phyloP scores from a whole-genome alignment of 1,140 invertebrate genomes.

The Camponotus pennsylvanicus region DNA sequence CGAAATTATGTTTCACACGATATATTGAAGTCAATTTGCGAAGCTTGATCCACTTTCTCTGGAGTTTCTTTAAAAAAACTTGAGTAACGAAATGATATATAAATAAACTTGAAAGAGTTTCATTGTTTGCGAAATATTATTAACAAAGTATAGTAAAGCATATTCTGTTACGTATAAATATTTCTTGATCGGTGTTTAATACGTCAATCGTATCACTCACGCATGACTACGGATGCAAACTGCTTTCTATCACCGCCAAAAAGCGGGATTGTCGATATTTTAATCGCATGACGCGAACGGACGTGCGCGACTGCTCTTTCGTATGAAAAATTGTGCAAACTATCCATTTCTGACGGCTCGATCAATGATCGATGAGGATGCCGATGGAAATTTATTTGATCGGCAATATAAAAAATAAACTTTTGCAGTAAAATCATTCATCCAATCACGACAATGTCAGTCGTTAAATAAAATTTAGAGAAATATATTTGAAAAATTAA shows the following conservation, averaged over 20 bases:
- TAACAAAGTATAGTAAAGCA: background rate
- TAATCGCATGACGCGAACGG: constrained; percentile 27
- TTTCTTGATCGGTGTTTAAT: background rate
- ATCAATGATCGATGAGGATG: constrained; percentile 22
- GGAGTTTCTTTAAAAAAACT: background rate
- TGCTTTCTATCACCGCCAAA: constrained; percentile 35
- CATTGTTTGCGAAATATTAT: background rate
- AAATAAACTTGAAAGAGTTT: background rate
- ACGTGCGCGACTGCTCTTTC: background rate
- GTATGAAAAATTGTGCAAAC: constrained; percentile 36
- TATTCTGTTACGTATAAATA: too few relatives aligned
- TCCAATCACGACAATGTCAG: background rate
- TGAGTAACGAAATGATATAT: background rate
- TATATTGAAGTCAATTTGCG: background rate
- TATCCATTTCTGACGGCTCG: constrained; percentile 46
- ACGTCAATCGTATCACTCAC: background rate
- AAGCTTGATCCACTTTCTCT: background rate
- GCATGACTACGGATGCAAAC: background rate
- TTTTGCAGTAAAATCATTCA: background rate
- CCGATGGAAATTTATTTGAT: constrained; percentile 38
- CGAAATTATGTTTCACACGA: background rate
- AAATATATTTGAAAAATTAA: background rate
- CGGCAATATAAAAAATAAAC: background rate
- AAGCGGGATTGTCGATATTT: constrained; percentile 32
- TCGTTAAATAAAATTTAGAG: constrained; percentile 7